Base-by-base conservation (phyloP, 2,888 invertebrate species). In the Zhuqinia jingwanae region DNA sequence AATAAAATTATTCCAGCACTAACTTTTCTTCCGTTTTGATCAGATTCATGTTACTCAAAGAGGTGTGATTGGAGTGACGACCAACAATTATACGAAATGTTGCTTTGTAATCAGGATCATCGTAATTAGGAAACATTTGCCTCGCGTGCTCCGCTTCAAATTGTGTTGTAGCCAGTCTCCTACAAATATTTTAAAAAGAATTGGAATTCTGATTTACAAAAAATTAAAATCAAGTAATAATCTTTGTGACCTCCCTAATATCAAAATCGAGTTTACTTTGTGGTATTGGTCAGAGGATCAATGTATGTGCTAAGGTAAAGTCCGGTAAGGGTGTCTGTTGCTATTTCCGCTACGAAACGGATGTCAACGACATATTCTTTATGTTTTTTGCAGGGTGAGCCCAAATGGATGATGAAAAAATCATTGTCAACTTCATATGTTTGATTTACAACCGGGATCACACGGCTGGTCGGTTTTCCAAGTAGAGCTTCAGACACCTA, bases 101-200 rank as follows among this genome's bases (percentile, higher is more conserved):
- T 11, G 89, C 88, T 77, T 90, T 90, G 25, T 81, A 86, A 11
- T 36, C 56, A 11, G 90, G 90, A 56, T 89, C 84, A 42, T 89
- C 89, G 68, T 88, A 87, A 58, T 88, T 70, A 11, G 90, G 89
- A 45, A 88, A 88, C 85, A 89, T 88, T 80, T 82, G 73, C 70
- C 88, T 15, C 0, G 88, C 86, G 22, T 75, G 75, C 17, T 82
- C 81, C 20, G 82, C 76, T 70, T 89, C 87, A 68, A 90, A 88
- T 58, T 90, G 90, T 2, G 89, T 88, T 3, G 87, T 85, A 36
- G 90, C 89, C 11, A 90, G 13, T 65, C 84, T 76, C 50, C 89
- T 89, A 58, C 36, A 75, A 47, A 76, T 22, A 73, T 60, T 58
- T 2, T 20, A 53, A 13, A 60, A 63, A 58, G n/a, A 60, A 42